Conservation (phyloP, 1,140 invertebrate genomes). For the Platorchestia sp. region DNA sequence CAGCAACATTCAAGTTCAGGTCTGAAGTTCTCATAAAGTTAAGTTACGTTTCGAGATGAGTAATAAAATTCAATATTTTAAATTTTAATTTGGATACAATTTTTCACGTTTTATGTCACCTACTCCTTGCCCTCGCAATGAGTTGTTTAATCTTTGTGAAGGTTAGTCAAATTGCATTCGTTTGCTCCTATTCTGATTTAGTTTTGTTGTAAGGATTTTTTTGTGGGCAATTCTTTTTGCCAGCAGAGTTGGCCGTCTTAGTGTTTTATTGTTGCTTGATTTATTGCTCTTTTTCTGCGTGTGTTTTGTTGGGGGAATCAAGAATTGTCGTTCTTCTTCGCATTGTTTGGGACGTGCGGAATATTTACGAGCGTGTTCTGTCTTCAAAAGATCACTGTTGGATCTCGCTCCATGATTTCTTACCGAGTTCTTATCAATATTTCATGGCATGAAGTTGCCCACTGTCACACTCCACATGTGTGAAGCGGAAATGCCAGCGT, state of each 20-base stretch:
- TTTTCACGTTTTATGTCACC: not conserved
- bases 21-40: too few species aligned
- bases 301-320: not conserved
- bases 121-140: not conserved
- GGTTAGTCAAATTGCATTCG: too few species aligned
- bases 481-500: not conserved
- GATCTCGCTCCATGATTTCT: slow-evolving; percentile 4
- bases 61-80: not conserved
- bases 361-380: slow-evolving; percentile 36
- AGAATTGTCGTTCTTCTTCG: slow-evolving; percentile 31
- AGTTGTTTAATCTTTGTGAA: too few species aligned
- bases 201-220: not conserved
- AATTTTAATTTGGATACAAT: not conserved
- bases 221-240: not conserved
- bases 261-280: slow-evolving; percentile 26
- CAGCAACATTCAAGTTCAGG: too few species aligned
- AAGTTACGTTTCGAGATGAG: too few species aligned
- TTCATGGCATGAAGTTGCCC: not conserved
- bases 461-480: not conserved
- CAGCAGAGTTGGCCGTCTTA: not conserved
- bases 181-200: not conserved
- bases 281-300: not conserved
- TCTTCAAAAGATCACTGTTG: slow-evolving; percentile 37
- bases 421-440: slow-evolving; percentile 23
- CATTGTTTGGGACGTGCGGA: slow-evolving; percentile 2